Evolutionary conservation across 2,113 vertebrate species (phyloP).

Genomic region (Psammodynastes pulverulentus): DNA sequence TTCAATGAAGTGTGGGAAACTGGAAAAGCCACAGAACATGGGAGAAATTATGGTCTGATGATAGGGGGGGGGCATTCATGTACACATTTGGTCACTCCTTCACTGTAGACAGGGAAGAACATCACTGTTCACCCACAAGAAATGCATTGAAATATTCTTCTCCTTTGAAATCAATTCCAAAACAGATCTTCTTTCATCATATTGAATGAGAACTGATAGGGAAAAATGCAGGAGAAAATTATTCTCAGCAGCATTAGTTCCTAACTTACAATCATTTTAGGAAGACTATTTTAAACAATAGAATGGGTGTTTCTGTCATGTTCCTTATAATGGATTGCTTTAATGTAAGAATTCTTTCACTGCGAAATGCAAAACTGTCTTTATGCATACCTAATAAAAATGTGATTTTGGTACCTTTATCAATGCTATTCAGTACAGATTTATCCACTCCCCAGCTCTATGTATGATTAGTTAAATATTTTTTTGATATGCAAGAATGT

Average conservation of each 20-base stretch:
- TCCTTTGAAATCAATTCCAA: not conserved
- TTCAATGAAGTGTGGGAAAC: not conserved
- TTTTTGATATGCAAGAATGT: not conserved
- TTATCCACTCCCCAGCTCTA: not conserved
- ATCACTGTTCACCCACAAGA: not conserved
- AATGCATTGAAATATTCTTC: not conserved
- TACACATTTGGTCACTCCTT: not conserved
- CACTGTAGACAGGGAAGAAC: not conserved
- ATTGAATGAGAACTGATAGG: not conserved
- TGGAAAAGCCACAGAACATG: not conserved
- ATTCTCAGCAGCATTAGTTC: not conserved
- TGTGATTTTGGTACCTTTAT: not conserved
- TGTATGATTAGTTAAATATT: not conserved
- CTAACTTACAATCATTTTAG: not conserved
- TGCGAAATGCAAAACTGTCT: not conserved
- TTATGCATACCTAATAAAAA: not conserved
- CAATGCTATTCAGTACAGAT: not conserved
- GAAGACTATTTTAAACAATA: not conserved
- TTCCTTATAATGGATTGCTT: not conserved
- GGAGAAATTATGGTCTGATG: not conserved
- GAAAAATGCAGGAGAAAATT: not conserved
- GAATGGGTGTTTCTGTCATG: not conserved
- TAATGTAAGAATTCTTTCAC: not conserved
- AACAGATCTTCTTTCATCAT: not conserved
- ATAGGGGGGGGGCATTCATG: not conserved